Evolutionary conservation across 2,888 invertebrate genomes (phyloP).

Genomic region (Drosophila rellima): DNA sequence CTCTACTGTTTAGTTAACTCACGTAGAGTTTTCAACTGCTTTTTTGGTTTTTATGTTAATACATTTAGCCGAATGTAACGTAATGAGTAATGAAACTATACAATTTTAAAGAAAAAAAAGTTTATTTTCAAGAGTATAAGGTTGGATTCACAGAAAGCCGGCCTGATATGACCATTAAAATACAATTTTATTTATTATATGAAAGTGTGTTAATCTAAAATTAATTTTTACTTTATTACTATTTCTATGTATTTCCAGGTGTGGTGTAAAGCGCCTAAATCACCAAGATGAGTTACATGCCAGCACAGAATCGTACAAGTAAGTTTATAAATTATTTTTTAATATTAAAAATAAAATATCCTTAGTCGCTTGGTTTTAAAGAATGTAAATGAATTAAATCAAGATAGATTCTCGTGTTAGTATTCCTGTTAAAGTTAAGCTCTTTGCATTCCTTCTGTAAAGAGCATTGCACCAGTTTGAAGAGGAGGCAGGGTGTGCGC

Average conservation of each 20-base stretch:
- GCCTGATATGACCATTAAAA: too few species aligned
- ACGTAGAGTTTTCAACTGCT: constrained; percentile 5
- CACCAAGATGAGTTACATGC: constrained; percentile 94
- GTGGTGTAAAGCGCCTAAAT: constrained; percentile 89
- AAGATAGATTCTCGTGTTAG: background rate
- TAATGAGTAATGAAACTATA: too few species aligned
- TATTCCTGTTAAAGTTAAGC: background rate
- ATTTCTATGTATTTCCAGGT: constrained; percentile 85
- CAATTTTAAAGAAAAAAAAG: too few species aligned
- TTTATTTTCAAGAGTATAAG: too few species aligned
- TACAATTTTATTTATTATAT: too few species aligned
- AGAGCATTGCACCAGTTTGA: background rate
- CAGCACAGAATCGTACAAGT: constrained; percentile 93
- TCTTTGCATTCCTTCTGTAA: constrained; percentile 3
- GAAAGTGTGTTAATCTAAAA: too few species aligned
- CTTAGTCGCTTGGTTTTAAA: background rate
- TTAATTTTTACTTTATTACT: too few species aligned
- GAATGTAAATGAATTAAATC: background rate
- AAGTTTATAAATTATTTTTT: constrained; percentile 86
- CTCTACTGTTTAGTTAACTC: constrained; percentile 16
- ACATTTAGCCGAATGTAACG: too few species aligned
- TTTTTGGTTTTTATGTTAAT: background rate
- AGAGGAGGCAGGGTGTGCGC: background rate
- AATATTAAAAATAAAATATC: background rate
- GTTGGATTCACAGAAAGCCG: too few species aligned